Evolutionary conservation across 1,140 invertebrate species (phyloP), one percentile per base, ranked within the genome.

Genomic region (Drosophila baimaii): DNA sequence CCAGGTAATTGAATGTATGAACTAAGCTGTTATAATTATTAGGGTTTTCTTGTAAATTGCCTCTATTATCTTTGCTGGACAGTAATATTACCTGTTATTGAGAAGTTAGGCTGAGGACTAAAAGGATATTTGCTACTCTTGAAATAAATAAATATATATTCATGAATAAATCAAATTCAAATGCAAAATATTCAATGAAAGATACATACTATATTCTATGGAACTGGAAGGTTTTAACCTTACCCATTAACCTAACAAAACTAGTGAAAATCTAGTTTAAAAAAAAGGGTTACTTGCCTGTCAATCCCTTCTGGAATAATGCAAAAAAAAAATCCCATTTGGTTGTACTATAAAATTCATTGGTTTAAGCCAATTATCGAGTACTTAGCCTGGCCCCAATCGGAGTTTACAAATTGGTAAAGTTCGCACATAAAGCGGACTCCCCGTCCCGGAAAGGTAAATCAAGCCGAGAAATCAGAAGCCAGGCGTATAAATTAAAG

Each of bases 401-500:
- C 55, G 47, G 17, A 58, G 29, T 25, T 57, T 15, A 37, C 51
- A 27, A 35, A 37, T 15, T 29, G 13, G 10, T 19, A 44, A 29
- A 47, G 56, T 19, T 27, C 31, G 21, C 17, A 21, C 13, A 25
- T 4, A 23, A 8, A 46, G 21, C 43, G 1, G 15, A 23, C 17
- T 51, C 37, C 12, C n/a, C 15, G 17, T n/a, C n/a, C 2, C 5
- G 27, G 27, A 17, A 46, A 33, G 19, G 29, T 54, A 55, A 70
- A 66, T 44, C 23, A 66, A 63, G 44, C n/a, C 9, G 12, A 21
- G 27, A 23, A 43, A 37, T 68, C 62, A 54, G 58, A 37, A 29
- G 41, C 15, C 39, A 31, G 8, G 49, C 41, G 13, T 33, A 47
- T 33, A 71, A 71, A 69, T 57, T 69, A 39, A 69, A 70, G 68